Evolutionary conservation across 2,797 vertebrate genomes (phyloP).

Genomic region (Etheostoma nigrum): DNA sequence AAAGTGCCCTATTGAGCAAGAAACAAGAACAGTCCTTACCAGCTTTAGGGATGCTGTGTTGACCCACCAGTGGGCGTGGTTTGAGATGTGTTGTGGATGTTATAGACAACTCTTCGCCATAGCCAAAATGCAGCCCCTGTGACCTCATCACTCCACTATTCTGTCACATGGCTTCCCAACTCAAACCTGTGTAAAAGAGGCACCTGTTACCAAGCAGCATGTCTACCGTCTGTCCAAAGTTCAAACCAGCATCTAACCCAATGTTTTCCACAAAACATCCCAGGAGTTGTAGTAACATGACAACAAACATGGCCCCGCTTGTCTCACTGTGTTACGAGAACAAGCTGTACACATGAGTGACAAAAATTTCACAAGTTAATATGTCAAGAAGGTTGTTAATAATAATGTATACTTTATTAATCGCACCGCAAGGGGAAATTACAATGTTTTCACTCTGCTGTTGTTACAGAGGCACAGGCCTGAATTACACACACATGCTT

Average conservation of each 20-base stretch:
- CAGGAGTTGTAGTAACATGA: background rate
- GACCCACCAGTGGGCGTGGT: background rate
- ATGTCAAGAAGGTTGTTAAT: background rate
- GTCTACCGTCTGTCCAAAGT: background rate
- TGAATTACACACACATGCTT: no score
- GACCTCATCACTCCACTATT: background rate
- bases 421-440: no score
- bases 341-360: background rate
- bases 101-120: background rate
- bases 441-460: no score
- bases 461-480: no score
- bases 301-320: background rate
- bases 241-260: constrained; percentile 10
- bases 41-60: background rate
- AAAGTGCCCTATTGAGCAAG: background rate
- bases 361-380: background rate
- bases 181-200: background rate
- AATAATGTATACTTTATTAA: no score
- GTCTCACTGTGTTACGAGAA: background rate
- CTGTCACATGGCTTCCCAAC: background rate
- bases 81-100: background rate
- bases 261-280: background rate
- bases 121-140: background rate
- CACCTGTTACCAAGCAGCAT: background rate
- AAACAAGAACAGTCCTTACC: background rate